Percentiles rank a stretch among this genome's conserved stretches.
These are phyloP conservation scores for Ammodytes dubius DNA, from an alignment of 2,113 vertebrate genomes.

Conservation along the genomic window DNA sequence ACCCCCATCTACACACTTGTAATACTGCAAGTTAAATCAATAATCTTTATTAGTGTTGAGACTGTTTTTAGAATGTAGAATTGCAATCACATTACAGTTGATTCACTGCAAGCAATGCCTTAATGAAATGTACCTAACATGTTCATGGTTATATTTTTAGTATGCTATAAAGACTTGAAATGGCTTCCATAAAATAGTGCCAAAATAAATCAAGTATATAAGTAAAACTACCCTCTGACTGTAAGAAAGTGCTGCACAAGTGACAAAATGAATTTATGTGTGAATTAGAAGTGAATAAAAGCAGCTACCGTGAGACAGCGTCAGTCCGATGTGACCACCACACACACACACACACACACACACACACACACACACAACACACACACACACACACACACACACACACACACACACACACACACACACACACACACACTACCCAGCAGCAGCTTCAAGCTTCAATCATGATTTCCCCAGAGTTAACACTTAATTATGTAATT, in stretches of 20 bases:
- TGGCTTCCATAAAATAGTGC: neutral
- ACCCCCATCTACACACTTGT: neutral
- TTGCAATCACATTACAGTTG: neutral
- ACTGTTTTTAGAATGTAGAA: neutral
- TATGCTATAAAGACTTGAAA: neutral
- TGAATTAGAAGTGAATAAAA: slow-evolving; percentile 60
- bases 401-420: too few relatives aligned
- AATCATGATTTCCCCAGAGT: slow-evolving; percentile 79
- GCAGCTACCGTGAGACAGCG: slow-evolving; percentile 55
- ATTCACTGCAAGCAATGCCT: too few relatives aligned
- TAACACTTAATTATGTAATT: slow-evolving; percentile 72
- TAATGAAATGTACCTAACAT: neutral
- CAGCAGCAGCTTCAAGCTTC: slow-evolving; percentile 56
- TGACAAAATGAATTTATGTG: slow-evolving; percentile 5
- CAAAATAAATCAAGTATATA: slow-evolving; percentile 2
- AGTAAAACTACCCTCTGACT: too few relatives aligned
- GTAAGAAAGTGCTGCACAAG: neutral
- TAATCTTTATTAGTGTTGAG: neutral
- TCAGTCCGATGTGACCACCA: slow-evolving; percentile 47
- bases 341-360: too few relatives aligned
- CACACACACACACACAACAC: too few relatives aligned
- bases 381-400: too few relatives aligned
- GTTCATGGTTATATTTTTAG: neutral
- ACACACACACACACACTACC: neutral
- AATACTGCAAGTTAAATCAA: neutral